These are phyloP conservation scores for Epirrhoe tristata DNA, from an alignment of 2,888 invertebrate species.

Conservation along the genomic window DNA sequence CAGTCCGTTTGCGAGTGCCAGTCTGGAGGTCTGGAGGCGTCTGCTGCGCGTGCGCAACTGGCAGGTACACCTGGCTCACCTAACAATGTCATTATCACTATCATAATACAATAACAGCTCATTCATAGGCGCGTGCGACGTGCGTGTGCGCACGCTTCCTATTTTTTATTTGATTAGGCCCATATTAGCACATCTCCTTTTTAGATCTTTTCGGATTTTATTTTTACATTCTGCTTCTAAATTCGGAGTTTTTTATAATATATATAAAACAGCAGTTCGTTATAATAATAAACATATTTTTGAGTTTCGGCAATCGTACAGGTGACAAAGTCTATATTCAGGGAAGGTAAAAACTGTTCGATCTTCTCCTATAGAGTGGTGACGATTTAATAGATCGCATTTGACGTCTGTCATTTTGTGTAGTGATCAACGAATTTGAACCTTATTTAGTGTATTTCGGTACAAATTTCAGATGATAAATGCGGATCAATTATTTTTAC, in stretches of 20 bases:
- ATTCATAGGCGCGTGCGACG: conserved; percentile 50
- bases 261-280: no score
- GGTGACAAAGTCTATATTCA: neutral
- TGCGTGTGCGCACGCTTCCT: conserved; percentile 2
- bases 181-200: neutral
- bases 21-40: conserved; percentile 77
- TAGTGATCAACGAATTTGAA: no score
- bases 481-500: no score
- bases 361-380: neutral
- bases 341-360: neutral
- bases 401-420: no score
- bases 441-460: no score
- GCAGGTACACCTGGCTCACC: conserved; percentile 79
- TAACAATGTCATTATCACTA: conserved; percentile 82
- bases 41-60: conserved; percentile 73
- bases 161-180: neutral
- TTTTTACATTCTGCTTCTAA: no score
- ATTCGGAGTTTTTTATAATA: no score
- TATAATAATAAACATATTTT: neutral
- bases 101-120: conserved; percentile 74
- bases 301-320: neutral
- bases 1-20: conserved; percentile 62
- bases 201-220: neutral
- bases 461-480: no score
- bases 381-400: no score